Base-by-base conservation (phyloP, 1,140 invertebrate genomes). In the Maniola jurtina region DNA sequence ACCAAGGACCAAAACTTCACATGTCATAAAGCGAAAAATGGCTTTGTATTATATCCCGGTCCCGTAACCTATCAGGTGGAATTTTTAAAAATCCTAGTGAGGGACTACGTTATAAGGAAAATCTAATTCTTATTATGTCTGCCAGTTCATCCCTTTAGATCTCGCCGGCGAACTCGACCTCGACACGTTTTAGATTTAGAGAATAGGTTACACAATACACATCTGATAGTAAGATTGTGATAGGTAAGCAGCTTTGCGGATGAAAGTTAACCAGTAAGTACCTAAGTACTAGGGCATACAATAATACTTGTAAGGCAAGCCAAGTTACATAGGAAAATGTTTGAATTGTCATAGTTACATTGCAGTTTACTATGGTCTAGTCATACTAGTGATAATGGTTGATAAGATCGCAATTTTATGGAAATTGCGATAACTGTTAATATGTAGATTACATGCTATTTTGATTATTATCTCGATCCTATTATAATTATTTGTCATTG, bases 191-290 rank as follows among this genome's bases (percentile, higher is more conserved):
- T 9, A 9, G 42, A 11, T 45, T 45, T 13, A 13, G 9, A 45
- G 42, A 45, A 45, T 45, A 45, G 25, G 25, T 25, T 25, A 25
- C 25, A 25, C 25, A 25, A 25, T 25, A 45, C 42, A 45, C 9
- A 11, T 11, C 25, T 16, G 47, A 57, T 62, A 56, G 55, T 59
- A 48, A 33, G 59, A 62, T 59, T 58, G 14, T 45, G 48, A 62
- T 57, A 33, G 52, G 25, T 60, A 52, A 66, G 42, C 64, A 25
- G 48, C 57, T 59, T 58, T 66, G 64, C 38, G 10, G 42, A 64
- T 47, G 62, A 45, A 47, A 57, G 55, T 57, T 52, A 57, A 45
- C 42, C 55, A 57, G 55, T 57, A 38, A 57, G 8, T 36, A n/a
- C 55, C 38, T 57, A 38, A 57, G 8, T 36, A n/a, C 55, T 57